phyloP scores from a whole-genome alignment of 1,140 invertebrate species.

The Bombus sibiricus region DNA sequence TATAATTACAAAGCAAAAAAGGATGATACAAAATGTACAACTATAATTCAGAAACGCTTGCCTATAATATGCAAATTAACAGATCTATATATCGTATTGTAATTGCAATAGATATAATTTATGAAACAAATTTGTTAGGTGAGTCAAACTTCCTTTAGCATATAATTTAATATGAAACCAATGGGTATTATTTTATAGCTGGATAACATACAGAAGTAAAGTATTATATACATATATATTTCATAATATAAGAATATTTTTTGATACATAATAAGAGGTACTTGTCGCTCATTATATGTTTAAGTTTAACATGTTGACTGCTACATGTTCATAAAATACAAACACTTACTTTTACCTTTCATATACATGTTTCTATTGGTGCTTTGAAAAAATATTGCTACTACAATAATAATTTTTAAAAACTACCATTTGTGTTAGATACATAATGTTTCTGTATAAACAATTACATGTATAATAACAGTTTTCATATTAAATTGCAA shows the following conservation, averaged over 20 bases:
- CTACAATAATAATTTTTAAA: not conserved
- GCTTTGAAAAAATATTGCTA: not conserved
- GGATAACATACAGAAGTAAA: conserved; percentile 29
- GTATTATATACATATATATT: conserved; percentile 44
- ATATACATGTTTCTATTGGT: conserved; percentile 5
- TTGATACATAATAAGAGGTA: conserved; percentile 26
- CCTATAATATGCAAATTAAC: conserved; percentile 50
- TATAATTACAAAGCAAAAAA: conserved; percentile 78
- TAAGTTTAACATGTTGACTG: conserved; percentile 27
- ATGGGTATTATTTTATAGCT: conserved; percentile 30
- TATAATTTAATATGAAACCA: conserved; percentile 27
- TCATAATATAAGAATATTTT: conserved; percentile 51
- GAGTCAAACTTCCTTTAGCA: conserved; percentile 49
- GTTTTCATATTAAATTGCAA: not conserved
- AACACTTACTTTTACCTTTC: not conserved
- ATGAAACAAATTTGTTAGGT: conserved; percentile 50
- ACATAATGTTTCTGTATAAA: not conserved
- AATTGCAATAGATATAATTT: conserved; percentile 42
- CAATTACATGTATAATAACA: conserved; percentile 12
- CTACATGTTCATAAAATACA: not conserved
- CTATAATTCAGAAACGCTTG: conserved; percentile 73
- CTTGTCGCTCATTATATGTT: conserved; percentile 20
- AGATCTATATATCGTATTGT: conserved; percentile 68
- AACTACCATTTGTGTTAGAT: not conserved
- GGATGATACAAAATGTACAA: conserved; percentile 80